These are phyloP conservation scores for Zenarchopterus dispar DNA, from an alignment of 2,797 vertebrate species.

Conservation along the genomic window DNA sequence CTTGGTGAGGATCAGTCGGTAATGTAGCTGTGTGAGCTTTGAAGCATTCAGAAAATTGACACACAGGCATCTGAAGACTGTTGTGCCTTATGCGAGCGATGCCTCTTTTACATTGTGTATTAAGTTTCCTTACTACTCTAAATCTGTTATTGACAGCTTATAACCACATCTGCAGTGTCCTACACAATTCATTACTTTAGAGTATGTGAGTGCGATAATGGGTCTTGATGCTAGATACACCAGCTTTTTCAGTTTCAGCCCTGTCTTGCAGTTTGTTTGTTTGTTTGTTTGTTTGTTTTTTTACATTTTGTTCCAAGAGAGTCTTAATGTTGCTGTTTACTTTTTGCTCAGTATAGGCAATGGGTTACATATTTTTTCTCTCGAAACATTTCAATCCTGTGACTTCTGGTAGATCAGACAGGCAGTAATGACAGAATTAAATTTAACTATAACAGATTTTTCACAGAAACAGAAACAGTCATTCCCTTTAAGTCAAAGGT, in stretches of 20 bases:
- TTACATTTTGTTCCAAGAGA: neutral
- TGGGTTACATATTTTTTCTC: neutral
- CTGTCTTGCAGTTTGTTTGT: constrained; percentile 5
- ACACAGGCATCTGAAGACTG: neutral
- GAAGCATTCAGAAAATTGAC: neutral
- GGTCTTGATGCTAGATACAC: too few species aligned
- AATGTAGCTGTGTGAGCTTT: constrained; percentile 1
- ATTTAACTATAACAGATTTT: neutral
- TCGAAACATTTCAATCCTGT: neutral
- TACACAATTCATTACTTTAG: neutral
- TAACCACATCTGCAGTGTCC: neutral
- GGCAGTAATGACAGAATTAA: constrained; percentile 1
- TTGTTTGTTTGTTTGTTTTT: too few species aligned
- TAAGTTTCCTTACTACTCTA: neutral
- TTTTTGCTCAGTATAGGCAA: constrained; percentile 4
- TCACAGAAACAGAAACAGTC: neutral
- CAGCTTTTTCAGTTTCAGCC: neutral
- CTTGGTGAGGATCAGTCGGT: constrained; percentile 83
- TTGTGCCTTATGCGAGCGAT: neutral
- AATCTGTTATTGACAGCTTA: constrained; percentile 8
- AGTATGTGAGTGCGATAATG: too few species aligned
- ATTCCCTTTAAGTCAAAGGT: neutral
- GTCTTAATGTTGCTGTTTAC: neutral
- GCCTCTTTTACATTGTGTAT: constrained; percentile 6
- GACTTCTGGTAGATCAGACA: constrained; percentile 1